Percentiles rank a stretch among this genome's conserved stretches.
These are phyloP conservation scores for Mus musculus DNA, from an alignment of 2,113 vertebrate genomes.

Conservation along the genomic window DNA sequence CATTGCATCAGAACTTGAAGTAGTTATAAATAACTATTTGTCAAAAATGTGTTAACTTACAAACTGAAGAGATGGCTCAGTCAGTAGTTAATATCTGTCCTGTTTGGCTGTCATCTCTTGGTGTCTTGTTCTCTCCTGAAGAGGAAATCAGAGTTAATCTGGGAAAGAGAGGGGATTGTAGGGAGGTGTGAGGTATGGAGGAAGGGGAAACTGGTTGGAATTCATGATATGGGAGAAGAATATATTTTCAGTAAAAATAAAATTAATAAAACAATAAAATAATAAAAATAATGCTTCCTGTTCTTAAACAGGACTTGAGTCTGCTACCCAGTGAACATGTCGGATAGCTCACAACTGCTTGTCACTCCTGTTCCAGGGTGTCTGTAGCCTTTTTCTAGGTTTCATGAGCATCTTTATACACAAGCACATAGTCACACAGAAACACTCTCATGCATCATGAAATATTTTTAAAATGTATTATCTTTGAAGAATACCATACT, in stretches of 20 bases:
- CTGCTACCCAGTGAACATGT: too few relatives aligned
- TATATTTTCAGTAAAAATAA: not conserved
- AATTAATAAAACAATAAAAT: too few relatives aligned
- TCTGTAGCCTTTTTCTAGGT: not conserved
- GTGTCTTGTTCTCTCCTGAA: not conserved
- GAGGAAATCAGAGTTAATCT: not conserved
- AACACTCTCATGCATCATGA: not conserved
- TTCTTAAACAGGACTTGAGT: not conserved
- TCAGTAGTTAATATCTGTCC: not conserved
- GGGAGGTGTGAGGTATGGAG: not conserved
- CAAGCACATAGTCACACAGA: not conserved
- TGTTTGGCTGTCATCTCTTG: too few relatives aligned
- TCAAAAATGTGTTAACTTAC: not conserved
- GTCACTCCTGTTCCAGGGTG: not conserved
- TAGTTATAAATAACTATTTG: not conserved
- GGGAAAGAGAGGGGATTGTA: fast-evolving
- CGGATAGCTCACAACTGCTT: not conserved
- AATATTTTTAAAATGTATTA: not conserved
- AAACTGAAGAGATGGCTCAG: not conserved
- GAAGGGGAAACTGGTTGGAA: not conserved
- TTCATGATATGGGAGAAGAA: not conserved
- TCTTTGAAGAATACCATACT: not conserved
- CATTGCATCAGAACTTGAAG: not conserved
- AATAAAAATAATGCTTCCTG: not conserved
- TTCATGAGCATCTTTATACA: not conserved